phyloP scores from a whole-genome alignment of 2,113 vertebrate species.

The Xiphorhynchus elegans region DNA sequence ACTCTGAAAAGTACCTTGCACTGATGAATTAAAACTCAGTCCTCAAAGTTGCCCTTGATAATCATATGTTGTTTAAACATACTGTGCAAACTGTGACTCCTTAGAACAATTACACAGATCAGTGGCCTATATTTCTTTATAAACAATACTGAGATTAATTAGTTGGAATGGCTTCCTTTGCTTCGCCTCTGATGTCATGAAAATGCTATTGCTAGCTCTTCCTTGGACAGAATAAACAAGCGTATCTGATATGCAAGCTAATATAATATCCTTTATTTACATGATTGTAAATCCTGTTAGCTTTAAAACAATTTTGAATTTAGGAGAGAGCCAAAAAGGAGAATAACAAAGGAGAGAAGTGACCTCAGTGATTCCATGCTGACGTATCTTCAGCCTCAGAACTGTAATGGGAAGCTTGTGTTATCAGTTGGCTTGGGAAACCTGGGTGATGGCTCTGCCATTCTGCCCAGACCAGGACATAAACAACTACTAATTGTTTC shows the following conservation, averaged over 20 bases:
- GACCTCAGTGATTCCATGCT: slow-evolving; percentile 34
- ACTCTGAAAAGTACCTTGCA: background rate
- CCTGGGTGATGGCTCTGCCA: slow-evolving; percentile 25
- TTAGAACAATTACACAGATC: slow-evolving; percentile 57
- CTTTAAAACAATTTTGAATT: slow-evolving; percentile 60
- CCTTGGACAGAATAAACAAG: slow-evolving; percentile 70
- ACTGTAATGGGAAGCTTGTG: slow-evolving; percentile 46
- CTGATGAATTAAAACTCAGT: slow-evolving; percentile 36
- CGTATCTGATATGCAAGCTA: slow-evolving; percentile 61
- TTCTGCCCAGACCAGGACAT: slow-evolving; percentile 4
- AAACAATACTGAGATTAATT: slow-evolving; percentile 70
- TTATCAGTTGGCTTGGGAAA: slow-evolving; percentile 57
- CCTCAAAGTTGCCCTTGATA: slow-evolving; percentile 33
- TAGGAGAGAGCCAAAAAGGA: slow-evolving; percentile 38
- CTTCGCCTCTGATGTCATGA: slow-evolving; percentile 73
- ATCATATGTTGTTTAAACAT: slow-evolving; percentile 5
- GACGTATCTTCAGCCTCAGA: slow-evolving; percentile 54
- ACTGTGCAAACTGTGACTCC: slow-evolving; percentile 67
- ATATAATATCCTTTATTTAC: slow-evolving; percentile 70
- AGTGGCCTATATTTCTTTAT: slow-evolving; percentile 56
- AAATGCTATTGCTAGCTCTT: slow-evolving; percentile 70
- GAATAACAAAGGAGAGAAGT: slow-evolving; percentile 66
- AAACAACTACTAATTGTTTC: slow-evolving; percentile 48
- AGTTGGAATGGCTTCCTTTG: slow-evolving; percentile 68
- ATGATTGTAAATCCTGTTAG: slow-evolving; percentile 63